Evolutionary conservation across 2,888 invertebrate species (phyloP).

Genomic region (Drosophila lacicola): DNA sequence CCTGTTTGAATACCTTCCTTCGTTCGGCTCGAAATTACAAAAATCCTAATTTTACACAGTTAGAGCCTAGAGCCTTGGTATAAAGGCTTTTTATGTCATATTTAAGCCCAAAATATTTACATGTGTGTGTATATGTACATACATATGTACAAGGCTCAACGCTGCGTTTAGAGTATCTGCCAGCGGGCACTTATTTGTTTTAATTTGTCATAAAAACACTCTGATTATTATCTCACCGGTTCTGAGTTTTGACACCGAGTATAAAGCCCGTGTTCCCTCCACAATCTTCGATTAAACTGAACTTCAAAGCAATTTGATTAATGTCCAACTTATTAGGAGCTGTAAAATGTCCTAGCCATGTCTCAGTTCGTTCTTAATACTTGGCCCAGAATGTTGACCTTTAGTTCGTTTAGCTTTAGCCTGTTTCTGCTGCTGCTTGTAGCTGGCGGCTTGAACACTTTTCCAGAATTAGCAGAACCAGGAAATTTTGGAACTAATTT

Average conservation of each 20-base stretch:
- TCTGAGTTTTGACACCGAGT: not conserved
- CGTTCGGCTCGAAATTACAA: too few relatives aligned
- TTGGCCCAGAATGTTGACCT: slow-evolving; percentile 29
- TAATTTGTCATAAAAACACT: not conserved
- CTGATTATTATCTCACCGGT: not conserved
- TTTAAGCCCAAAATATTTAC: too few relatives aligned
- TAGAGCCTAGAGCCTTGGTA: too few relatives aligned
- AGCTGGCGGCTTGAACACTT: not conserved
- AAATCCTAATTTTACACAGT: too few relatives aligned
- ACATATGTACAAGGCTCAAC: too few relatives aligned
- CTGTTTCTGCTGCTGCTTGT: not conserved
- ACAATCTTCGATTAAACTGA: not conserved
- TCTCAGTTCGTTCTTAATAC: slow-evolving; percentile 12
- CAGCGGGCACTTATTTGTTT: too few relatives aligned
- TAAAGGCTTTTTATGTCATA: too few relatives aligned
- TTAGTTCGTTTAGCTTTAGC: not conserved
- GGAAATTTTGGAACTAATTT: not conserved
- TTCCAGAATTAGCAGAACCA: not conserved
- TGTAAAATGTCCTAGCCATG: not conserved
- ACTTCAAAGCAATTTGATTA: slow-evolving; percentile 10
- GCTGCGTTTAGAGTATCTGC: too few relatives aligned
- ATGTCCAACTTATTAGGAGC: not conserved
- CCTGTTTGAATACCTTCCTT: too few relatives aligned
- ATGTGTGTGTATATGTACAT: too few relatives aligned
- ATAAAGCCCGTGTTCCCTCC: not conserved